phyloP scores from a whole-genome alignment of 2,888 invertebrate species.

The Platerodrilus igneus region DNA sequence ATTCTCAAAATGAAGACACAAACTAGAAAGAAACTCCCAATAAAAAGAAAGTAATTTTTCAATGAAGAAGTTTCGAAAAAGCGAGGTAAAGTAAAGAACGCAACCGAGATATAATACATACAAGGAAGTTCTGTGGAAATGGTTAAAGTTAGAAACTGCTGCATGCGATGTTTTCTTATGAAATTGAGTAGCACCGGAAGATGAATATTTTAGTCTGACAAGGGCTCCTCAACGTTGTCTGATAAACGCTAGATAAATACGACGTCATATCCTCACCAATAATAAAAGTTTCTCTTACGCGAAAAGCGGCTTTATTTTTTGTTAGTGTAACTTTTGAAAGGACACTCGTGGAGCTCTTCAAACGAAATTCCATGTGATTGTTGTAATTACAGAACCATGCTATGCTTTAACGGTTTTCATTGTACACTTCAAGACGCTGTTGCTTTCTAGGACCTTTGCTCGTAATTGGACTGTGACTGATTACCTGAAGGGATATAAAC shows the following conservation, averaged over 20 bases:
- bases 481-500: slow-evolving; percentile 22
- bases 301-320: no score
- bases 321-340: neutral
- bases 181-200: slow-evolving; percentile 39
- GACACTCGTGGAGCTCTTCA: slow-evolving; percentile 11
- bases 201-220: slow-evolving; percentile 39
- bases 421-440: slow-evolving; percentile 13
- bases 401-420: slow-evolving; percentile 8
- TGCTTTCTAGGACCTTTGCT: slow-evolving; percentile 13
- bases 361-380: slow-evolving; percentile 9
- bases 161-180: slow-evolving; percentile 40
- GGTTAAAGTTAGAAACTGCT: slow-evolving; percentile 41
- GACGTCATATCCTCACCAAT: no score
- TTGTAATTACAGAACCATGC: slow-evolving; percentile 11
- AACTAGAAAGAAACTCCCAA: slow-evolving; percentile 15
- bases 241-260: slow-evolving; percentile 34
- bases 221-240: slow-evolving; percentile 29
- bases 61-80: slow-evolving; percentile 20
- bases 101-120: slow-evolving; percentile 31
- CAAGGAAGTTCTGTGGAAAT: slow-evolving; percentile 38
- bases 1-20: slow-evolving; percentile 10
- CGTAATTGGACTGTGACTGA: slow-evolving; percentile 18
- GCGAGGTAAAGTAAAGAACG: slow-evolving; percentile 16
- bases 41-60: slow-evolving; percentile 22
- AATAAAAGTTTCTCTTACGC: no score